Base-by-base conservation (phyloP, 2,888 invertebrate species). In the Tridacna crocea region DNA sequence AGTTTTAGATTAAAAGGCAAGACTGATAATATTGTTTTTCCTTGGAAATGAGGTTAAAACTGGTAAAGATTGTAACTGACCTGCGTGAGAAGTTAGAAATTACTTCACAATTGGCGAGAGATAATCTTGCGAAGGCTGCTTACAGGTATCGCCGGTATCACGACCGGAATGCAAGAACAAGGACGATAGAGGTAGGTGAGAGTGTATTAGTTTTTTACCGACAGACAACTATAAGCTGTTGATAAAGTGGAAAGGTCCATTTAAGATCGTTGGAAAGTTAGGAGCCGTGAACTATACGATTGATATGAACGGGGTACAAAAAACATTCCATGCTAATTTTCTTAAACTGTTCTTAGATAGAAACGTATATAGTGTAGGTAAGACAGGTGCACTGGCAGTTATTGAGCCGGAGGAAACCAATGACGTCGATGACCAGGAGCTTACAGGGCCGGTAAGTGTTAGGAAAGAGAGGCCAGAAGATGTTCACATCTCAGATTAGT, bases 161-260 rank as follows among this genome's bases (percentile, higher is more conserved):
- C 72, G 85, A 89, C 58, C 46, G 36, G 17, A 87, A 79, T 47
- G 74, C 81, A 6, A 82, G 58, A 55, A 6, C 15, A 1, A 48
- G 83, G 61, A n/a, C 55, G 10, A 75, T 87, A 13, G 61, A 79
- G n/a, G 65, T 72, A 13, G 85, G 83, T 17, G 88, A 88, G 15
- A 77, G 79, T 24, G 88, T 85, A 0, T 63, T 89, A 17, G 74
- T 90, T 0, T 68, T 90, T 46, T 88, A 1, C 88, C 88, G 3
- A 89, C 88, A 0, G 80, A 88, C 27, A n/a, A 63, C 13, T 88
- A 88, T 75, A 89, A 89, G 58, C 73, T 85, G 19, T 73, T 84
- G 2, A 75, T 86, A 66, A 82, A 81, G 24, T 87, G 82, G 85
- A 79, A 82, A 47, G 83, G 85, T 27, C 85, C 82, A 70, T 77